Base-by-base conservation (phyloP, 2,888 invertebrate species). In the Dryobotodes eremita region DNA sequence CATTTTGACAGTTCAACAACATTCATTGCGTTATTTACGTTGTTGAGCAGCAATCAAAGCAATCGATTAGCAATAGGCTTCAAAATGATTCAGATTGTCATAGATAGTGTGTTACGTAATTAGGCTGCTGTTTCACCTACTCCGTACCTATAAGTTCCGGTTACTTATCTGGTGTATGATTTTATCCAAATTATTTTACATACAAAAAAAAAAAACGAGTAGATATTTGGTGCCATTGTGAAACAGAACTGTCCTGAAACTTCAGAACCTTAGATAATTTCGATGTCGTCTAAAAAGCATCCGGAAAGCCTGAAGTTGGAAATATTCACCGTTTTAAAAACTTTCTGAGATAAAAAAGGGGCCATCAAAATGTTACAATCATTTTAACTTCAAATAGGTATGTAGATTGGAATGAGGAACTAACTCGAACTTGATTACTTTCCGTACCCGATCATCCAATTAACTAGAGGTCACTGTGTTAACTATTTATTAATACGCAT, bases 401-500 rank as follows among this genome's bases (percentile, higher is more conserved):
- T 7, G 17, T 36, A 61, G 59, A 70, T 36, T 42, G 62, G 77
- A 69, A 82, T 55, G 59, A 75, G 64, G 76, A 83, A 85, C 55
- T 57, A 48, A 46, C 4, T 70, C n/a, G 6, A 26, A 23, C 59
- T 55, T 65, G 26, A 65, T 77, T 48, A 31, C 53, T 59, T 62
- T 72, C 46, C 61, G 48, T 53, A 48, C 26, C 46, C 53, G 50
- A 72, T 72, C 15, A 71, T 46, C 55, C 59, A 68, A 84, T 84
- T 62, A 66, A 71, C 5, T 71, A 36, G 59, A 86, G 84, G 84
- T 80, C 85, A 84, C 59, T 64, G 55, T 73, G 85, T 80, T 80
- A 84, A 73, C 36, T 68, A 73, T 26, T 31, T 66, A 79, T 62
- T 75, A 72, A 84, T 79, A 79, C 48, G 61, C 53, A 59, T 71